These are phyloP conservation scores for Mellilla xanthometata DNA, from an alignment of 2,888 invertebrate species.

Conservation along the genomic window DNA sequence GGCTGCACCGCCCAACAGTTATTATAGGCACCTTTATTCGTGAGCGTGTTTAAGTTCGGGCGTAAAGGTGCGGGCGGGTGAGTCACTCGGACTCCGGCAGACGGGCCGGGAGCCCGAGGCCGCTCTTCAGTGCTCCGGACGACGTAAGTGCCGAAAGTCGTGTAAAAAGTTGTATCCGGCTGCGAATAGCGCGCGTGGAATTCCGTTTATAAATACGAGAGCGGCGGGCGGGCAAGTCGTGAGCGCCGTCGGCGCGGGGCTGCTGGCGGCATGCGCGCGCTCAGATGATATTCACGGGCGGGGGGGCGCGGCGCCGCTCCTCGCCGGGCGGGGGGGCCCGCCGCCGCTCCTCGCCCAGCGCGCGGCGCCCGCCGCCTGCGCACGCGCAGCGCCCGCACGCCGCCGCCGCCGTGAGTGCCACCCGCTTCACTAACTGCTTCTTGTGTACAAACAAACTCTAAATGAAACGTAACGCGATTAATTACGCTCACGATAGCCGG, in stretches of 20 bases:
- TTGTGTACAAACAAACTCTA: slow-evolving; percentile 30
- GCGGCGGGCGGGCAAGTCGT: slow-evolving; percentile 38
- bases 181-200: slow-evolving; percentile 71
- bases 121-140: slow-evolving; percentile 75
- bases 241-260: too few species aligned
- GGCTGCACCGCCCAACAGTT: slow-evolving; percentile 48
- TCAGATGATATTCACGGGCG: slow-evolving; percentile 81
- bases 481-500: slow-evolving; percentile 21
- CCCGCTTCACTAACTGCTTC: slow-evolving; percentile 11
- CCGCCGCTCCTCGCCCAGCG: slow-evolving; percentile 42
- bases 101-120: slow-evolving; percentile 60
- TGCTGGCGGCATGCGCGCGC: slow-evolving; percentile 54
- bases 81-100: slow-evolving; percentile 67
- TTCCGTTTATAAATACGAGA: slow-evolving; percentile 78
- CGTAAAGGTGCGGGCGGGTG: slow-evolving; percentile 49
- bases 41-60: slow-evolving; percentile 46
- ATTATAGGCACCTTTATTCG: slow-evolving; percentile 57
- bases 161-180: slow-evolving; percentile 81
- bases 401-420: slow-evolving; percentile 61
- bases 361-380: slow-evolving; percentile 45
- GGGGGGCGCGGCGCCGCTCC: slow-evolving; percentile 77
- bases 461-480: slow-evolving; percentile 27
- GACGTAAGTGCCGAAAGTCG: slow-evolving; percentile 81
- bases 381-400: slow-evolving; percentile 46
- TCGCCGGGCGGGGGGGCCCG: slow-evolving; percentile 64